These are phyloP conservation scores for Scolopax rusticola DNA, from an alignment of 2,797 vertebrate species.

Conservation along the genomic window DNA sequence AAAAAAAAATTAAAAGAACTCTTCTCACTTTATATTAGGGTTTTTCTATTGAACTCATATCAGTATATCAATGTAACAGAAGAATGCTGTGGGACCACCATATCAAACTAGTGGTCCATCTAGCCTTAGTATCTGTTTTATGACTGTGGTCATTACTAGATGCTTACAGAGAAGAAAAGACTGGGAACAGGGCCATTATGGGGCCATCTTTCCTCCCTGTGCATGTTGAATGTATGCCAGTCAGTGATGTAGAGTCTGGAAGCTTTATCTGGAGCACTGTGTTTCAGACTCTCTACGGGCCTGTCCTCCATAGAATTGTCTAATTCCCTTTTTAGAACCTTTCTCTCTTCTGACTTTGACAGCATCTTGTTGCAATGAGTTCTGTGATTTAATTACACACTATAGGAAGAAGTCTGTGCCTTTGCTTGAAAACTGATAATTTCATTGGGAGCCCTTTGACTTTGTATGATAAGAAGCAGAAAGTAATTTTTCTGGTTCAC, in stretches of 20 bases:
- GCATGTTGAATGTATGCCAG: neutral
- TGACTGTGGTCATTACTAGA: neutral
- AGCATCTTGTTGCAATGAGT: neutral
- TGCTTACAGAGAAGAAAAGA: neutral
- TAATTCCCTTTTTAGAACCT: neutral
- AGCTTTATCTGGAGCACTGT: neutral
- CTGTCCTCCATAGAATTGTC: neutral
- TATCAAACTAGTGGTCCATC: neutral
- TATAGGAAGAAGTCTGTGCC: neutral
- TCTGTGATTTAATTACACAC: neutral
- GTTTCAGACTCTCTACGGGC: neutral
- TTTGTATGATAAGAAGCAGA: neutral
- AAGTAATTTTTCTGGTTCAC: conserved; percentile 21
- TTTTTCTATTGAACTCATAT: neutral
- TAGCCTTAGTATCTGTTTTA: neutral
- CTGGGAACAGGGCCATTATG: neutral
- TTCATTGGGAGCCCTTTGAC: neutral
- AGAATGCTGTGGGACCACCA: neutral
- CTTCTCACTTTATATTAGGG: neutral
- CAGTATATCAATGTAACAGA: neutral
- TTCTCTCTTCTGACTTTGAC: neutral
- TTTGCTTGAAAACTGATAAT: conserved; percentile 18
- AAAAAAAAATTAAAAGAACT: neutral
- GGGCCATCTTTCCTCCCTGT: neutral
- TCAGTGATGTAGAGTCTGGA: neutral